Base-by-base conservation (phyloP, 2,888 invertebrate species). In the Herminia tarsipennalis region DNA sequence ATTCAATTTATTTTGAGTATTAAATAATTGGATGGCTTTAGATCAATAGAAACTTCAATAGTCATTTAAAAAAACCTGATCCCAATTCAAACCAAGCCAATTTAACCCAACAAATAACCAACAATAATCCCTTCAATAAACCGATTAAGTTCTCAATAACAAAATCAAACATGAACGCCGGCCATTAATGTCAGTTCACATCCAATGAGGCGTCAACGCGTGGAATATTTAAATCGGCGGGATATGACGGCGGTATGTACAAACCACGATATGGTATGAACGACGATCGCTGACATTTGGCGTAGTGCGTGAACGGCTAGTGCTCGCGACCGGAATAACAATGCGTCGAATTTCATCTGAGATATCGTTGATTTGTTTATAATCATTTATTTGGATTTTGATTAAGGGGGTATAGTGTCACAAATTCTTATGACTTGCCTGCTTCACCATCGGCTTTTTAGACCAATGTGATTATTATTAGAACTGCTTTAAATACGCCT, bases 131-230 rank as follows among this genome's bases (percentile, higher is more conserved):
- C 38, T 43, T 27, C 46, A 44, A 64, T 60, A 56, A n/a, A 35
- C 61, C 61, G 65, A 60, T 60, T 61, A 52, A 60, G 47, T 48
- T 56, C 61, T 48, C 61, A 64, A 64, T 60, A 60, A 52, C 65
- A 48, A 56, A 43, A 38, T 59, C 45, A 65, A 43, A 64, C 48
- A 35, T 28, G 43, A 34, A 34, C 45, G 25, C 27, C 33, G 42
- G 32, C 41, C 47, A 38, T 49, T 62, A 41, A 52, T 37, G 60
- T 62, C 60, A 56, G 34, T 46, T 47, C 21, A n/a, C 36, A 40
- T 30, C 39, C 65, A 56, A 65, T 65, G 61, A 61, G 62, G 56
- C 57, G 49, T 60, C 61, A 53, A 34, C 49, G 51, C 56, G 49
- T 43, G 28, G 62, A 60, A 62, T 62, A 62, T 62, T 65, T 65